Conservation (phyloP, 2,888 invertebrate genomes). For the Epiblema foenella region DNA sequence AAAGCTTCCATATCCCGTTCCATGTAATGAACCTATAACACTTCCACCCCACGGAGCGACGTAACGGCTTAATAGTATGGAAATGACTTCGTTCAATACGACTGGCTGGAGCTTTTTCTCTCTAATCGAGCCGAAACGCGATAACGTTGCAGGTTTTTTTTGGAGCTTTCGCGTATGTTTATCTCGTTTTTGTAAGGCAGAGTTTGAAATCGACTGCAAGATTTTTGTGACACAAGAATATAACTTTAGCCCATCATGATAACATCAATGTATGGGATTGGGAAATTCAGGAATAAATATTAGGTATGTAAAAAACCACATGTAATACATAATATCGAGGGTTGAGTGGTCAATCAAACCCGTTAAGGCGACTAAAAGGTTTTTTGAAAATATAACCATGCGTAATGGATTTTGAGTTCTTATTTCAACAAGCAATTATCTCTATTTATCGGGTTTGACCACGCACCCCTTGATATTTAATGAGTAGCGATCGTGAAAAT, state of each 20-base stretch:
- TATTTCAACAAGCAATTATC: too few species aligned
- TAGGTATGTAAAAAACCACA: too few species aligned
- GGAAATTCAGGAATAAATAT: too few species aligned
- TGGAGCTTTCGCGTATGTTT: slow-evolving; percentile 13
- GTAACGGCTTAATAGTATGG: slow-evolving; percentile 49
- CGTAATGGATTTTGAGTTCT: too few species aligned
- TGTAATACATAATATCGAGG: too few species aligned
- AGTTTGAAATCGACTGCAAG: background rate
- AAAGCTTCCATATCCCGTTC: slow-evolving; percentile 27
- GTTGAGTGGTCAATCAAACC: too few species aligned
- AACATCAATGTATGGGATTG: background rate
- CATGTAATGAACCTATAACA: slow-evolving; percentile 39
- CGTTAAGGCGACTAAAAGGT: too few species aligned
- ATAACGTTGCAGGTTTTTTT: slow-evolving; percentile 40
- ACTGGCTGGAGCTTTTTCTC: slow-evolving; percentile 44
- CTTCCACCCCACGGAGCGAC: slow-evolving; percentile 44
- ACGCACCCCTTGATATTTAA: too few species aligned
- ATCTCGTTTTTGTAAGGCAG: slow-evolving; percentile 13
- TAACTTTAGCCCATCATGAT: background rate
- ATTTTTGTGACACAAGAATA: background rate
- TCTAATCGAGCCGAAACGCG: slow-evolving; percentile 48
- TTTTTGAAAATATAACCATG: too few species aligned
- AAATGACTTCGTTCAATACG: slow-evolving; percentile 46
- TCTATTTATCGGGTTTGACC: too few species aligned
- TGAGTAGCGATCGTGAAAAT: too few species aligned